Base-by-base conservation (phyloP, 2,888 invertebrate species). In the Spatulosminthurus flaviceps region DNA sequence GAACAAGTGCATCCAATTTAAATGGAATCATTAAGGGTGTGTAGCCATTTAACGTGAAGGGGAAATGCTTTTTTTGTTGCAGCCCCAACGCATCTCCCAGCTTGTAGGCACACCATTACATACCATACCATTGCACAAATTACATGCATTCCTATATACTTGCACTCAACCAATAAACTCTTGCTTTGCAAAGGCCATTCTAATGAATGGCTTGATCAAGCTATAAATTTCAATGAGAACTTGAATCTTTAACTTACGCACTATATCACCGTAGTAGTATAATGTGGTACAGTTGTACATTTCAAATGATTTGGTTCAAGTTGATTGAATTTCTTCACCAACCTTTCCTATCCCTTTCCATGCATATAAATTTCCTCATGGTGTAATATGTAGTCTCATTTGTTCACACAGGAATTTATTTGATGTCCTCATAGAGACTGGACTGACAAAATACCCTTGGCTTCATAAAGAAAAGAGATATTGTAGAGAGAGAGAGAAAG, bases 211-310 rank as follows among this genome's bases (percentile, higher is more conserved):
- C 67, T 67, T 69, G 51, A 34, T 71, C 69, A 9, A n/a, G 61
- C 61, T 61, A 77, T 77, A 77, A 70, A 77, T 77, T 67, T 70
- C 77, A 70, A 34, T 70, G 69, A 70, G 77, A 51, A 43, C 24
- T n/a, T n/a, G n/a, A n/a, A n/a, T n/a, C n/a, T n/a, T n/a, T n/a
- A n/a, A n/a, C n/a, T n/a, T n/a, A n/a, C n/a, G n/a, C n/a, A n/a
- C n/a, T n/a, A n/a, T n/a, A n/a, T n/a, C n/a, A n/a, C n/a, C n/a
- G n/a, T n/a, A n/a, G n/a, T n/a, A n/a, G n/a, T n/a, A n/a, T n/a
- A 77, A 77, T 69, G 24, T 51, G 24, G n/a, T 66, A 1, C 24
- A 21, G 1, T 66, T 21, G 26, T 22, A 66, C 2, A 22, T 22
- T 24, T 24, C 13, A 51, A 19, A n/a, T 51, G 16, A 19, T 19